Evolutionary conservation across 2,797 vertebrate genomes (phyloP).

Genomic region (Chrosomus eos): DNA sequence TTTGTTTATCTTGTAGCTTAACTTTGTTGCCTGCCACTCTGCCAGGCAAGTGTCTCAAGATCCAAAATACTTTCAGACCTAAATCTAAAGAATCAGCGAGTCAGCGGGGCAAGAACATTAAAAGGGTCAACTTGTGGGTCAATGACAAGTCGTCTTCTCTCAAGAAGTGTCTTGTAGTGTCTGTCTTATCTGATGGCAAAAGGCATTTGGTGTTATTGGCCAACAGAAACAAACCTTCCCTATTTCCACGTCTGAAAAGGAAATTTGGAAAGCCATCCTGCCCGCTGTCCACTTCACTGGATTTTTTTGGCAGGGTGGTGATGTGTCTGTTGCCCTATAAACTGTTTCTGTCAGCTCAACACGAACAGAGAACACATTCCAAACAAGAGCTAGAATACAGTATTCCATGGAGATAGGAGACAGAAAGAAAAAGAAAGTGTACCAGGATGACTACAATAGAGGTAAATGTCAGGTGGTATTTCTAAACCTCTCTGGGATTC

Average conservation of each 20-base stretch:
- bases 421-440: conserved; percentile 17
- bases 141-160: not conserved
- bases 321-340: conserved; percentile 25
- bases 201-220: not conserved
- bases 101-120: not conserved
- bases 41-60: not conserved
- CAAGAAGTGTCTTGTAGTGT: not conserved
- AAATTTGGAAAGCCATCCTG: conserved; percentile 13
- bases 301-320: conserved; percentile 13
- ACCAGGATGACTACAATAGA: conserved; percentile 22
- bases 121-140: not conserved
- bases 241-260: not conserved
- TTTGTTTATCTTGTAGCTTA: not conserved
- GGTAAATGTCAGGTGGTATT: conserved; percentile 28
- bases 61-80: not conserved
- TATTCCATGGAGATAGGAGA: conserved; percentile 17
- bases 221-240: conserved; percentile 7
- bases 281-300: conserved; percentile 4
- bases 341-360: conserved; percentile 4
- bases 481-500: conserved; percentile 7
- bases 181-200: conserved; percentile 11
- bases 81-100: not conserved
- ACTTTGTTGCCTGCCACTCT: not conserved
- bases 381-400: conserved; percentile 8
- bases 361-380: conserved; percentile 12